phyloP scores from a whole-genome alignment of 2,113 vertebrate genomes.

The Upupa epops region DNA sequence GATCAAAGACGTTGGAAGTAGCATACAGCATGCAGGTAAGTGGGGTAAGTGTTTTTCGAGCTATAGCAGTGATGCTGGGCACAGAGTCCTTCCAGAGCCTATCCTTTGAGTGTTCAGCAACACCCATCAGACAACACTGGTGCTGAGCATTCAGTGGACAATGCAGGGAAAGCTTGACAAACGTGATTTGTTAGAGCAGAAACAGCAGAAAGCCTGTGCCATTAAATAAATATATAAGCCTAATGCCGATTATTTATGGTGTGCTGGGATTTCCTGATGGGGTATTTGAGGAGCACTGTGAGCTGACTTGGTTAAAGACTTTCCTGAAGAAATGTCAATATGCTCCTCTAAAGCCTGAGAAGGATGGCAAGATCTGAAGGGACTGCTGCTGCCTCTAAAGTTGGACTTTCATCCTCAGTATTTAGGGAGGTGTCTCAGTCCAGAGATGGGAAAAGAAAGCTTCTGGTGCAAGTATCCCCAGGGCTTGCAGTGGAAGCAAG shows the following conservation, averaged over 20 bases:
- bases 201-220: conserved; percentile 14
- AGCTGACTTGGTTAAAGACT: neutral
- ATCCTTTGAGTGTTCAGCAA: neutral
- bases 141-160: neutral
- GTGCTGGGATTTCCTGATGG: conserved; percentile 37
- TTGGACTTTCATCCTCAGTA: neutral
- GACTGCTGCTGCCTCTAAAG: neutral
- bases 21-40: neutral
- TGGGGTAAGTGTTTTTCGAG: neutral
- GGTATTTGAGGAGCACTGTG: neutral
- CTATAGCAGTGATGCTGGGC: neutral
- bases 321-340: neutral
- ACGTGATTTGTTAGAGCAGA: conserved; percentile 33
- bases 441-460: neutral
- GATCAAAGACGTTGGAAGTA: neutral
- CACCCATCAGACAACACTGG: neutral
- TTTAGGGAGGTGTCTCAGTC: neutral
- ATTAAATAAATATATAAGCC: conserved; percentile 19
- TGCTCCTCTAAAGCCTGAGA: neutral
- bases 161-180: conserved; percentile 3
- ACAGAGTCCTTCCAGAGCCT: neutral
- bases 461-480: neutral
- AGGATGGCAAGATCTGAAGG: neutral
- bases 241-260: neutral
- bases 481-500: neutral